Base-by-base conservation (phyloP, 2,888 invertebrate species). In the Synergus japonicus region DNA sequence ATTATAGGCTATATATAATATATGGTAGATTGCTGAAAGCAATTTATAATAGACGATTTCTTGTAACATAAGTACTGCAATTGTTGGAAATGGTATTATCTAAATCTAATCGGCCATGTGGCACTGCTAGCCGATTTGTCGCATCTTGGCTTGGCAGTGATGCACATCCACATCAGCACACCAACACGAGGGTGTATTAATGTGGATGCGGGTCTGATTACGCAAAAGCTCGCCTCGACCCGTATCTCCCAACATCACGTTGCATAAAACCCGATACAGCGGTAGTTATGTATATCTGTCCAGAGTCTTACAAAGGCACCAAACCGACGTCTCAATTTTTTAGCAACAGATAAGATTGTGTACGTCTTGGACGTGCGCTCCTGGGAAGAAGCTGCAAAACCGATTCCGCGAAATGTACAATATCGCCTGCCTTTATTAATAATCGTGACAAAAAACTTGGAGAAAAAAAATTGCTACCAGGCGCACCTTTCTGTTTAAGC, bases 321-420 rank as follows among this genome's bases (percentile, higher is more conserved):
- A 83, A 86, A 86, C 88, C 87, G 90, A 91, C 90, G 86, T 87
- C 87, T 90, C 90, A 88, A 90, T 91, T 89, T 90, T 90, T 90
- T 89, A 87, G 77, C 82, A 82, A n/a, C 76, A 88, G 90, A 89
- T 90, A 90, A 89, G 87, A 90, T 90, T 89, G 89, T 73, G 49
- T 90, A 87, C 87, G 76, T 78, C 80, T 79, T 82, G 77, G 79
- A 80, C 76, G 79, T 81, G 58, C 66, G 65, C 67, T 78, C 58
- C 78, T 69, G 22, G 22, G 15, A 49, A 78, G 80, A 81, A 69
- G 64, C 58, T 67, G 65, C 78, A 81, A 83, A 80, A 81, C 81
- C 79, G 67, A 81, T 78, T 82, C 80, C 76, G 76, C 67, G 82
- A 83, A 81, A 81, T 37, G 69, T 37, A 69, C 69, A 73, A 73